Evolutionary conservation across 2,888 invertebrate genomes (phyloP), one percentile per base, ranked within the genome.

Genomic region (Watsonalla binaria): DNA sequence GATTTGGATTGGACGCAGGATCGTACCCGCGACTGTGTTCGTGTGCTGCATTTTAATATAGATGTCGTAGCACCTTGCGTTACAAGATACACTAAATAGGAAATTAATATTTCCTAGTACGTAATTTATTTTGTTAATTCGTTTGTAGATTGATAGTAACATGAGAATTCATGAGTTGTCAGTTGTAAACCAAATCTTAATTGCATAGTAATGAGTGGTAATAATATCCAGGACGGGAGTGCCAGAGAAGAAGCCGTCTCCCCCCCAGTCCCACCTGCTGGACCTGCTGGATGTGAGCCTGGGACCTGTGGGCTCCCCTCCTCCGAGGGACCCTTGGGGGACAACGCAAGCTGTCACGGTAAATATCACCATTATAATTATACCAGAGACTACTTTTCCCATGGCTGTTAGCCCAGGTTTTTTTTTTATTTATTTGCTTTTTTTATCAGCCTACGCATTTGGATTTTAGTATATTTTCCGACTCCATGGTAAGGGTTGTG

Each of bases 271-370:
- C 65, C 96, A 96, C 81, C 92, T 97, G 84, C 91, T 97, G 57
- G 97, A 97, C 87, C 89, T 97, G 74, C 85, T 97, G 70, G 97
- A 97, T 78, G 96, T 97, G 60, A 95, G 93, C 80, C 91, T 96
- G 72, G 59, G 71, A 14, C 59, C 87, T 92, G n/a, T 91, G 92
- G 63, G 91, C 92, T 90, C 62, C 92, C 13, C 88, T 89, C 60
- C 89, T 78, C 57, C 88, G 77, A 58, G 70, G 64, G 96, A 96
- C 90, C 95, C 96, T 5, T 97, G 97, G 97, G 95, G 94, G 35
- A 89, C 93, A 72, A 92, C 93, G 5, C 51, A 81, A 92, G 47
- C n/a, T n/a, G n/a, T 90, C 93, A 34, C 91, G 91, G 0, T 86
- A 88, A 11, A 87, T 84, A 82, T 92, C 45, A 45, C 45, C 7